phyloP scores from a whole-genome alignment of 2,888 invertebrate genomes.

The Diadegma fenestrale region DNA sequence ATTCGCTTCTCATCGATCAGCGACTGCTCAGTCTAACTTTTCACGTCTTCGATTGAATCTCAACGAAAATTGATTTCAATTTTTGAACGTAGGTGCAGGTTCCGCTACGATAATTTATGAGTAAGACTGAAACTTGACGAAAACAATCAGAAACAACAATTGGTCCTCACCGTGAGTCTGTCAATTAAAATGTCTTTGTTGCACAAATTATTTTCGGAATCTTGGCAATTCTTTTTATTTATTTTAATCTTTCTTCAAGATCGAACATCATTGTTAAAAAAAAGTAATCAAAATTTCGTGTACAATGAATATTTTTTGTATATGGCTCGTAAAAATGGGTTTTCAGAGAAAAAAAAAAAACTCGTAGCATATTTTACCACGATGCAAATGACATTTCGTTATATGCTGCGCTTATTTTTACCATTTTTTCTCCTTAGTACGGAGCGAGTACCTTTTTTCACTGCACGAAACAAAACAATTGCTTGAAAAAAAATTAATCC shows the following conservation, averaged over 20 bases:
- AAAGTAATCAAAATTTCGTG: background rate
- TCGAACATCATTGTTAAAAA: background rate
- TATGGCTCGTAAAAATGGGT: background rate
- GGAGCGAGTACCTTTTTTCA: background rate
- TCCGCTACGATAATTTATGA: no score
- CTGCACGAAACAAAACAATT: background rate
- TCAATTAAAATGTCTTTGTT: no score
- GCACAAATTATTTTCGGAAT: no score
- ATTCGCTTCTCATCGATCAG: background rate
- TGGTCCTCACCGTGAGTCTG: no score
- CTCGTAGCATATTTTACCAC: background rate
- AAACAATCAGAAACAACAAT: no score
- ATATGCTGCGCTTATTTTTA: background rate
- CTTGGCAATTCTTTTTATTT: no score
- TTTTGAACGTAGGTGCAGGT: no score
- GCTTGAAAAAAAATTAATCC: conserved; percentile 7
- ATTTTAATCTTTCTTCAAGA: no score
- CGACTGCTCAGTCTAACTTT: background rate
- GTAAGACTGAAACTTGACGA: no score
- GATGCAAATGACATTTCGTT: background rate
- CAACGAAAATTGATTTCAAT: no score
- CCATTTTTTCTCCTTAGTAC: background rate
- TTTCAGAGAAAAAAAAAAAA: background rate
- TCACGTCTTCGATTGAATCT: no score
- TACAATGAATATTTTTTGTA: background rate